Conservation (phyloP, 2,888 invertebrate genomes). For the Sminthurinus aureus region DNA sequence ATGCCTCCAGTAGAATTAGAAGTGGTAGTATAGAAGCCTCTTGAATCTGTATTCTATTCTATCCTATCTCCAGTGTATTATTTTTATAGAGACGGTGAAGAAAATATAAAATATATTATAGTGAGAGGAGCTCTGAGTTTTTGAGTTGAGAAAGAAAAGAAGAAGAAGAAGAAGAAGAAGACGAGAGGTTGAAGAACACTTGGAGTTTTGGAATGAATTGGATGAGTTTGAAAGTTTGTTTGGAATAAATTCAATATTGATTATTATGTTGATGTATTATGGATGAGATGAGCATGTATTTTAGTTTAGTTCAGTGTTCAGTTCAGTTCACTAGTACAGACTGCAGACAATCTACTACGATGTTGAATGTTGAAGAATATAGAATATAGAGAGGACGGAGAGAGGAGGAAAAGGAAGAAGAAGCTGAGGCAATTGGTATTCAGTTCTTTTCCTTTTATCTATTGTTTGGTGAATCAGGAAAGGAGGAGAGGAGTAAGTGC, state of each 20-base stretch:
- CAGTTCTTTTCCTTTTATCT: too few species aligned
- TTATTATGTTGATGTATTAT: constrained; percentile 26
- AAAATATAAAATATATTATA: too few species aligned
- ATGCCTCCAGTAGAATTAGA: too few species aligned
- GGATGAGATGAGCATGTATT: constrained; percentile 22
- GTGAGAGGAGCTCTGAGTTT: neutral
- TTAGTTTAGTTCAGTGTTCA: too few species aligned
- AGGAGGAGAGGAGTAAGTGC: too few species aligned
- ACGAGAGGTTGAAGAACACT: neutral
- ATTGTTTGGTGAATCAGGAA: too few species aligned
- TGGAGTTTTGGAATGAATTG: neutral
- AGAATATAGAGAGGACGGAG: neutral
- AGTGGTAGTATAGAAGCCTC: too few species aligned
- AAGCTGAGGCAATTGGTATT: neutral
- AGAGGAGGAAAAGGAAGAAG: neutral
- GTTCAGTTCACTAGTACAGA: too few species aligned
- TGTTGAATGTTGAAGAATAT: neutral
- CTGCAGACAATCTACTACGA: too few species aligned
- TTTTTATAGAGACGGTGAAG: too few species aligned
- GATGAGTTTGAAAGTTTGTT: constrained; percentile 3
- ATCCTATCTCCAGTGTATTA: too few species aligned
- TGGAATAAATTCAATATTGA: constrained; percentile 32
- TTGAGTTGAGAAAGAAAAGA: neutral
- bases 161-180: neutral
- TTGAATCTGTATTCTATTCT: too few species aligned